Conservation (phyloP, 2,888 invertebrate genomes). For the Onthophagus sagittarius region DNA sequence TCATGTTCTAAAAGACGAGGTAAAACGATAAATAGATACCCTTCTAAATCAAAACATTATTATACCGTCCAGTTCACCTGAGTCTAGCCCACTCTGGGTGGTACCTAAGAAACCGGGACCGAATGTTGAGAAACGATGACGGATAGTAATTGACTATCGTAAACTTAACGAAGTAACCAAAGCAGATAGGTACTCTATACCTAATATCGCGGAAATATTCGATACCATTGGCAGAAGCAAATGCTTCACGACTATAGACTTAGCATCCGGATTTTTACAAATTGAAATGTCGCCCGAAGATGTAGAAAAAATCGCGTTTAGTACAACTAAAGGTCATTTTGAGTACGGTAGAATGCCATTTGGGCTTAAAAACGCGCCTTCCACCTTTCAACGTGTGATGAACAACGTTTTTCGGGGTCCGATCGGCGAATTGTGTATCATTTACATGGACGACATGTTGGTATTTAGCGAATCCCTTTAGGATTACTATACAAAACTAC, state of each 20-base stretch:
- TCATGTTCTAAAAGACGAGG: slow-evolving; percentile 36
- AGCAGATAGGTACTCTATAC: slow-evolving; percentile 39
- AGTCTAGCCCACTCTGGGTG: slow-evolving; percentile 33
- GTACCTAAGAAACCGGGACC: slow-evolving; percentile 39
- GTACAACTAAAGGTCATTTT: slow-evolving; percentile 30
- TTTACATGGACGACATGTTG: slow-evolving; percentile 34
- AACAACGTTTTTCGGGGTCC: slow-evolving; percentile 33
- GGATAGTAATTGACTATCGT: slow-evolving; percentile 42
- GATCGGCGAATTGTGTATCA: slow-evolving; percentile 24
- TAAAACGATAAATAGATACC: slow-evolving; percentile 35
- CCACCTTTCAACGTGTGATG: slow-evolving; percentile 37
- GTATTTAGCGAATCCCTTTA: slow-evolving; percentile 30
- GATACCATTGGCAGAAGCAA: slow-evolving; percentile 40
- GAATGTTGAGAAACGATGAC: slow-evolving; percentile 34
- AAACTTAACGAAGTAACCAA: slow-evolving; percentile 42
- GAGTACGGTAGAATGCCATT: slow-evolving; percentile 33
- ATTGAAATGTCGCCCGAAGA: slow-evolving; percentile 33
- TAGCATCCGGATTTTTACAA: slow-evolving; percentile 44
- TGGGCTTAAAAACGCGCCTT: slow-evolving; percentile 34
- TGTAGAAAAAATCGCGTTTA: slow-evolving; percentile 31
- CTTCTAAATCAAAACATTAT: slow-evolving; percentile 36
- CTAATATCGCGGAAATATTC: slow-evolving; percentile 40
- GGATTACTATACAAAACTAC: slow-evolving; percentile 29
- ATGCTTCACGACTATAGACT: slow-evolving; percentile 42
- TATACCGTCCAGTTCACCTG: slow-evolving; percentile 28